These are phyloP conservation scores for Rotaria sp. DNA, from an alignment of 2,888 invertebrate genomes.

Conservation along the genomic window DNA sequence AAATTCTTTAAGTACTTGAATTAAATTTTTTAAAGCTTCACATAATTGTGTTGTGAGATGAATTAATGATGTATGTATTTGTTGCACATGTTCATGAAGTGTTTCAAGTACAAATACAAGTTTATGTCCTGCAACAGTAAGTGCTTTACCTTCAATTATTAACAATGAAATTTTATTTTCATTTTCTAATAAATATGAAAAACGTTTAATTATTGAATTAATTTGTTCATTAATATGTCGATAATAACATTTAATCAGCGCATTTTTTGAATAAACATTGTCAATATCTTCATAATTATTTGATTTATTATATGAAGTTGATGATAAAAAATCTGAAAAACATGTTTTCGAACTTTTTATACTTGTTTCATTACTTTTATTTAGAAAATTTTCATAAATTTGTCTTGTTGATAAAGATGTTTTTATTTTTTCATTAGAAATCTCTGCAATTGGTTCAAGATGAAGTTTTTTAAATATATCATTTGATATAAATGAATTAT, in stretches of 20 bases:
- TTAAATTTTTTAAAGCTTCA: neutral
- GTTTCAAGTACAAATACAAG: slow-evolving; percentile 24
- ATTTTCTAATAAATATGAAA: neutral
- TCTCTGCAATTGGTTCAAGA: neutral
- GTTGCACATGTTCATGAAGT: neutral
- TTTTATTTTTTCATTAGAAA: neutral
- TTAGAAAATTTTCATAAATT: neutral
- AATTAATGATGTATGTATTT: neutral
- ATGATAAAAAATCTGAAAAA: neutral
- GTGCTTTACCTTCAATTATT: neutral
- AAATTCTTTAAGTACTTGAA: neutral
- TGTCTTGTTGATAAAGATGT: neutral
- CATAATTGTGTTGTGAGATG: neutral
- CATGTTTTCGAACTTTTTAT: neutral
- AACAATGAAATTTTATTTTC: neutral
- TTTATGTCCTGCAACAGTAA: slow-evolving; percentile 9
- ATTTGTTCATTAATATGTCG: slow-evolving; percentile 19
- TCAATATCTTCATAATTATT: neutral
- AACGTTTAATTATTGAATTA: neutral
- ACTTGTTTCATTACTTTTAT: neutral
- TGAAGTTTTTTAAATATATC: slow-evolving; percentile 2
- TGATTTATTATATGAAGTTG: neutral
- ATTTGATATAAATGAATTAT: neutral
- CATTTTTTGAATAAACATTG: neutral
- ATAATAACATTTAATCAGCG: slow-evolving; percentile 1